Conservation (phyloP, 2,113 vertebrate species). For the Gymnogyps californianus region DNA sequence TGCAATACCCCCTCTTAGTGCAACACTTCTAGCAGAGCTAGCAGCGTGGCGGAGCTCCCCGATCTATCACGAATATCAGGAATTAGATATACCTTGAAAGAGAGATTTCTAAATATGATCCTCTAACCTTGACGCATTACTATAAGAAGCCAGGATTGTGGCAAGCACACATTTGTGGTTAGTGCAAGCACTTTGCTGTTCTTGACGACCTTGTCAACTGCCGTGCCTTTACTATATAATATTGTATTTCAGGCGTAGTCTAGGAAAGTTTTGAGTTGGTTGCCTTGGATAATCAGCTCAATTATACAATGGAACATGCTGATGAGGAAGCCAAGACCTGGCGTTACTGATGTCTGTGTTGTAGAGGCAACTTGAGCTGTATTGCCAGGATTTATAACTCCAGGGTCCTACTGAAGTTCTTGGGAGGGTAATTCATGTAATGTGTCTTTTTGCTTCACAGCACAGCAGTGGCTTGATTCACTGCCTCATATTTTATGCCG, state of each 20-base stretch:
- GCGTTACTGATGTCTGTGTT: not conserved
- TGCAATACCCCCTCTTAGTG: not conserved
- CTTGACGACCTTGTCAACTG: not conserved
- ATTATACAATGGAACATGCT: not conserved
- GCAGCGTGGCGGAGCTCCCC: not conserved
- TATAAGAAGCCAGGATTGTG: not conserved
- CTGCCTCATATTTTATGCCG: not conserved
- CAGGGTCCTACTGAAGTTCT: not conserved
- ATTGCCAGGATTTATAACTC: constrained; percentile 11
- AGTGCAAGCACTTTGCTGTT: not conserved
- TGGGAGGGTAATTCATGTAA: not conserved
- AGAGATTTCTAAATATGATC: not conserved
- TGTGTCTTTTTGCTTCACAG: not conserved
- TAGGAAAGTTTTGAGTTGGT: constrained; percentile 12
- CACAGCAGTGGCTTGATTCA: constrained; percentile 21
- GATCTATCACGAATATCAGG: not conserved
- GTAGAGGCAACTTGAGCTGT: not conserved
- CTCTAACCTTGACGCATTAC: rapidly evolving
- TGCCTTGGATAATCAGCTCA: constrained; percentile 10
- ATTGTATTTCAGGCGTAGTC: constrained; percentile 2
- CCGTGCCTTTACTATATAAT: not conserved
- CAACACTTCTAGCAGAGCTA: not conserved
- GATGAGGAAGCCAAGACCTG: not conserved
- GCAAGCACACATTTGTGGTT: not conserved
- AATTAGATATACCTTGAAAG: constrained; percentile 27